These are phyloP conservation scores for Sinopyrophorus schimmeli DNA, from an alignment of 2,888 invertebrate species.

Conservation along the genomic window DNA sequence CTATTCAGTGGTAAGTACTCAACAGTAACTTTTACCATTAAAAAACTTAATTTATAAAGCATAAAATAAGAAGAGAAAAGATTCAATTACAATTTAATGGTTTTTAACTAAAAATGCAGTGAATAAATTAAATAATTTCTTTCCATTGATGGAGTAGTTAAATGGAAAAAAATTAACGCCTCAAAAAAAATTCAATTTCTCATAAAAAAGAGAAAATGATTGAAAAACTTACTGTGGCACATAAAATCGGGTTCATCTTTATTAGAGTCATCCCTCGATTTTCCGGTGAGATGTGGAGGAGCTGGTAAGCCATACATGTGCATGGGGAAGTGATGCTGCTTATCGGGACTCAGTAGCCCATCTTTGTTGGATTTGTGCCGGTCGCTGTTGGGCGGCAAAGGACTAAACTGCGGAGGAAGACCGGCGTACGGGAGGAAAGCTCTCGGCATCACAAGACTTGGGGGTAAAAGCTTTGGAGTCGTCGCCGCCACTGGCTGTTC, in stretches of 20 bases:
- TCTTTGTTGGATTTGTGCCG: slow-evolving; percentile 50
- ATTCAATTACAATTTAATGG: too few species aligned
- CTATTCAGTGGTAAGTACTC: too few species aligned
- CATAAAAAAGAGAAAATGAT: too few species aligned
- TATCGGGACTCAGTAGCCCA: slow-evolving; percentile 46
- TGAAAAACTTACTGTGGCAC: slow-evolving; percentile 60
- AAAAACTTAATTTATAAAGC: too few species aligned
- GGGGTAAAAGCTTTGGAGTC: slow-evolving; percentile 62
- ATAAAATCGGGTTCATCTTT: slow-evolving; percentile 68
- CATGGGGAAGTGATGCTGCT: slow-evolving; percentile 48
- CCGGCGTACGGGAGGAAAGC: slow-evolving; percentile 66
- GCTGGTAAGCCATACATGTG: slow-evolving; percentile 54
- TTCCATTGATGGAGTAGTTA: too few species aligned
- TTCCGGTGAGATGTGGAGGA: slow-evolving; percentile 43
- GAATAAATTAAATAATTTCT: too few species aligned
- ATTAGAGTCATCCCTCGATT: slow-evolving; percentile 49
- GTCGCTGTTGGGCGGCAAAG: slow-evolving; percentile 49
- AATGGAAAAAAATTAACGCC: too few species aligned
- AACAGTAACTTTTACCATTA: too few species aligned
- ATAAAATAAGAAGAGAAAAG: too few species aligned
- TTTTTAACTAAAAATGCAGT: too few species aligned
- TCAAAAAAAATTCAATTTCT: too few species aligned
- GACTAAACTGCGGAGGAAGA: slow-evolving; percentile 61
- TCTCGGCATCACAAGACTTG: slow-evolving; percentile 62
- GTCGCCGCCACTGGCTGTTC: slow-evolving; percentile 62